Evolutionary conservation across 2,888 invertebrate genomes (phyloP).

Genomic region (Trichacis sp.): DNA sequence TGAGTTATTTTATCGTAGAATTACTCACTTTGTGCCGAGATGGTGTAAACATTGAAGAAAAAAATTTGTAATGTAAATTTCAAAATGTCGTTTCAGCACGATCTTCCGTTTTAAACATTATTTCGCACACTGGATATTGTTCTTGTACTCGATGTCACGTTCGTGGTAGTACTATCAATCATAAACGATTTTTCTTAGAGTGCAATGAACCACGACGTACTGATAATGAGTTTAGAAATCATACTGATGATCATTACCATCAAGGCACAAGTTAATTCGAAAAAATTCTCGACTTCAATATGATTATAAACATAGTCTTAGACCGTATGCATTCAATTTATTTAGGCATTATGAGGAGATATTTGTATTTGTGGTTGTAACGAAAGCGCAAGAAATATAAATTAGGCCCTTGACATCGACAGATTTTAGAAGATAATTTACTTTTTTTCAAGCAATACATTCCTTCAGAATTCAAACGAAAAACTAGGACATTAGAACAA

Average conservation of each 20-base stretch:
- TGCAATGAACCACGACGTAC: constrained; percentile 9
- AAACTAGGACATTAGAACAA: constrained; percentile 17
- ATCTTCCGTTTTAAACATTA: constrained; percentile 36
- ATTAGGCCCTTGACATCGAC: constrained; percentile 10
- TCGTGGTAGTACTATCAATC: constrained; percentile 25
- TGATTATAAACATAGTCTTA: constrained; percentile 43
- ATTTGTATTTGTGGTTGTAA: constrained; percentile 17
- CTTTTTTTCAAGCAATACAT: not conserved
- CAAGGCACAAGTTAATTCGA: constrained; percentile 35
- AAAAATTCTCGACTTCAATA: constrained; percentile 44
- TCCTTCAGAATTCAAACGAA: constrained; percentile 25
- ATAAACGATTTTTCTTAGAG: constrained; percentile 35
- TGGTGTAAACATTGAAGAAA: too few species aligned
- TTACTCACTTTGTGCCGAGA: constrained; percentile 29
- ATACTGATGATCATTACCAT: constrained; percentile 40
- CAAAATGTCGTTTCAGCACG: constrained; percentile 40
- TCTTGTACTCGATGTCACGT: constrained; percentile 43
- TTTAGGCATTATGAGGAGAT: constrained; percentile 19
- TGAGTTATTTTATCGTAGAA: constrained; percentile 36
- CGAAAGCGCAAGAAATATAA: constrained; percentile 15
- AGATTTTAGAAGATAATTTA: not conserved
- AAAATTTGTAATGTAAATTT: constrained; percentile 26
- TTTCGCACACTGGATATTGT: constrained; percentile 39
- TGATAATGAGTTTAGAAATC: constrained; percentile 20
- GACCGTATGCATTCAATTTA: constrained; percentile 36